A percentile compares a stretch with the other conserved stretches of the same genome.
Conservation (phyloP, 2,888 invertebrate species). For the Rugalucina vietnamica region DNA sequence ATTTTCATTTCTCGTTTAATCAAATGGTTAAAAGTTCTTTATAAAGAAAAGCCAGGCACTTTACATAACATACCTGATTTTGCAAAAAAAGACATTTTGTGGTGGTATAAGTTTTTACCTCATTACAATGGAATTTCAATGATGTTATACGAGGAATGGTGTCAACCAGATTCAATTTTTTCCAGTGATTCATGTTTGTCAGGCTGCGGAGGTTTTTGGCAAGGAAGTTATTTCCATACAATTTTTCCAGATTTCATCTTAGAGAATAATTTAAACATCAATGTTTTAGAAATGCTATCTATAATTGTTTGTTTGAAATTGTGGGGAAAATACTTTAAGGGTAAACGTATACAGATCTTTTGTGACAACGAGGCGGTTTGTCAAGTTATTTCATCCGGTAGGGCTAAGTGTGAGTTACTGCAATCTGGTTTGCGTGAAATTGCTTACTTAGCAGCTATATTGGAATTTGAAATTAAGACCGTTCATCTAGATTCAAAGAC, state of each 20-base stretch:
- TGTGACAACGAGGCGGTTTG: not conserved
- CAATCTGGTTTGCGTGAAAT: not conserved
- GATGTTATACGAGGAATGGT: slow-evolving; percentile 34
- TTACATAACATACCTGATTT: not conserved
- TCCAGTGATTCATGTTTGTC: slow-evolving; percentile 23
- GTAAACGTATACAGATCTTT: not conserved
- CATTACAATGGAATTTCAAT: slow-evolving; percentile 31
- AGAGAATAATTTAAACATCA: not conserved
- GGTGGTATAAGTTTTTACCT: slow-evolving; percentile 38
- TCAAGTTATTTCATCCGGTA: not conserved
- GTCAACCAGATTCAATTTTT: slow-evolving; percentile 31
- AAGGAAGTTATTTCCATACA: slow-evolving; percentile 13
- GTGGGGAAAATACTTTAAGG: not conserved
- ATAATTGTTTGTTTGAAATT: not conserved
- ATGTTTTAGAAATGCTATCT: not conserved
- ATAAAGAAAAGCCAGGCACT: not conserved
- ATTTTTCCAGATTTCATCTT: not conserved
- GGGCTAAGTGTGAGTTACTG: not conserved
- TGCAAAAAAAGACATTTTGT: slow-evolving; percentile 35
- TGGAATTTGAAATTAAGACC: not conserved
- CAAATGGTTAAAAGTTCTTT: slow-evolving; percentile 9
- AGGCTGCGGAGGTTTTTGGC: slow-evolving; percentile 30
- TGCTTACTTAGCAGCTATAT: not conserved
- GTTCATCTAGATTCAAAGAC: not conserved
- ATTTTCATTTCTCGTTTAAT: slow-evolving; percentile 13